These are phyloP conservation scores for Luperina nickerlii DNA, from an alignment of 2,888 invertebrate species.

Conservation along the genomic window DNA sequence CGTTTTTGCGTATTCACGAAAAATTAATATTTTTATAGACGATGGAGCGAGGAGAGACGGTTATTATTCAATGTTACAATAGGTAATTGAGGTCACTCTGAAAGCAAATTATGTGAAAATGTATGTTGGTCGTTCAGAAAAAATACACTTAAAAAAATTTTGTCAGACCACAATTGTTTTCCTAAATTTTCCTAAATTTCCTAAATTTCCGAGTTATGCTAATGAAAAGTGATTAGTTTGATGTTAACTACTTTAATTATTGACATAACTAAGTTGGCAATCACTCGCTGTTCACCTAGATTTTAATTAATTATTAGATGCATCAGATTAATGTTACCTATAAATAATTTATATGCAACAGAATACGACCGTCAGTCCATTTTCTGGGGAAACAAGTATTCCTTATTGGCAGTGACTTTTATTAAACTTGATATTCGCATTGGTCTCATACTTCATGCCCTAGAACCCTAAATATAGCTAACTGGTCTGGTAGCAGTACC, in stretches of 20 bases:
- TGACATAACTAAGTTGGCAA: slow-evolving; percentile 34
- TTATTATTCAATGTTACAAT: background rate
- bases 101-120: background rate
- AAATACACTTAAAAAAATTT: background rate
- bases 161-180: no score
- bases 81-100: no score
- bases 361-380: background rate
- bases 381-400: slow-evolving; percentile 1
- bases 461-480: slow-evolving; percentile 19
- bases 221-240: slow-evolving; percentile 30
- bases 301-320: slow-evolving; percentile 23
- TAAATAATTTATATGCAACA: background rate
- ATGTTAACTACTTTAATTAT: slow-evolving; percentile 37
- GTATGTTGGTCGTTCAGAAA: background rate
- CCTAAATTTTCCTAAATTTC: no score
- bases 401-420: background rate
- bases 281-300: slow-evolving; percentile 7
- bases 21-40: slow-evolving; percentile 11
- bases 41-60: background rate
- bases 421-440: background rate
- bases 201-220: no score
- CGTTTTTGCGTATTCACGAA: slow-evolving; percentile 12
- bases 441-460: background rate
- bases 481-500: background rate
- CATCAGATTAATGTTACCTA: background rate